Conservation (phyloP, 2,888 invertebrate species). For the Megaustenia siamemsis region DNA sequence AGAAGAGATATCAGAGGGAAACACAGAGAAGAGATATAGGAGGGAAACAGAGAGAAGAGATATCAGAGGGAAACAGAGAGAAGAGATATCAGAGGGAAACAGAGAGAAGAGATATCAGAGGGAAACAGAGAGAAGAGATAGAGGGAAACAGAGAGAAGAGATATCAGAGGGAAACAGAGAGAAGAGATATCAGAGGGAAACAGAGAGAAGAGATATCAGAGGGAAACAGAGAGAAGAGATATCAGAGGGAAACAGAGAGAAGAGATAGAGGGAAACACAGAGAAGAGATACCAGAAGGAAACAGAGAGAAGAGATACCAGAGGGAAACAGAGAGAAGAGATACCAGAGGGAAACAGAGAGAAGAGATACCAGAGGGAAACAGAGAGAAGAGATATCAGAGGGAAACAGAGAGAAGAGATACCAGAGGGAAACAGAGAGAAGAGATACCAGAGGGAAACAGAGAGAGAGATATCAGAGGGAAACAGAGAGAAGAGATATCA, state of each 20-base stretch:
- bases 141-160: no score
- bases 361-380: background rate
- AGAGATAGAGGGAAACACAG: no score
- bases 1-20: conserved; percentile 23
- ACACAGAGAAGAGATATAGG: no score
- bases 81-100: background rate
- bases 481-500: background rate
- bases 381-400: background rate
- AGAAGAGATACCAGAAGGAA: no score
- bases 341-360: no score
- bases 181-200: background rate
- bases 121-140: background rate
- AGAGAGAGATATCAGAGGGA: background rate
- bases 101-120: background rate
- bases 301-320: no score
- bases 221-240: background rate
- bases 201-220: background rate
- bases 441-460: background rate
- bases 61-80: no score
- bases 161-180: no score
- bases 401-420: background rate
- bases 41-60: no score
- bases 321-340: no score
- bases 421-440: background rate
- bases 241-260: no score